Evolutionary conservation across 2,888 invertebrate species (phyloP).

Genomic region (Drosophila sordidapex): DNA sequence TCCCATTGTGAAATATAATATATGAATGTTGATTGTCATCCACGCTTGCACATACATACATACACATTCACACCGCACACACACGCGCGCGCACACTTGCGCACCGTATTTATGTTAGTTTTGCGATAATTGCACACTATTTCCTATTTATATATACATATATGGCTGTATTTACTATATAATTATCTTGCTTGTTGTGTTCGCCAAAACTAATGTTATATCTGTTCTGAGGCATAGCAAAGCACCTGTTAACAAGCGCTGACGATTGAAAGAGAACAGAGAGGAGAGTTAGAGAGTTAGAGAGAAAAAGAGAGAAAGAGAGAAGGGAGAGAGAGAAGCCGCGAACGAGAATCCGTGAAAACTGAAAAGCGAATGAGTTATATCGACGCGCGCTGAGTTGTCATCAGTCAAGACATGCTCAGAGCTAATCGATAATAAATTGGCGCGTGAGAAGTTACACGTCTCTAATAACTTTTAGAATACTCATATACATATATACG

Average conservation of each 20-base stretch:
- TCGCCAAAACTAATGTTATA: conserved; percentile 18
- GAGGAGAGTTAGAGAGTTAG: background rate
- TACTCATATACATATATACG: background rate
- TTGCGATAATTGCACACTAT: conserved; percentile 42
- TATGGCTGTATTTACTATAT: background rate
- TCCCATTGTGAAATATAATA: conserved; percentile 48
- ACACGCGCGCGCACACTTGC: background rate
- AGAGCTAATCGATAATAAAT: background rate
- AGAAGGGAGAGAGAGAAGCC: background rate
- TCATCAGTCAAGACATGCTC: conserved; percentile 29
- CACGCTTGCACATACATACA: background rate
- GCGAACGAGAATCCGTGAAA: background rate
- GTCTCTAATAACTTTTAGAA: background rate
- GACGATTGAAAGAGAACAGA: conserved; percentile 4
- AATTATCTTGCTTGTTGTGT: conserved; percentile 26
- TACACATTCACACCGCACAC: background rate
- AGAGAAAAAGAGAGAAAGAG: background rate
- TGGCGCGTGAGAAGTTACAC: background rate
- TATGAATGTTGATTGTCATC: conserved; percentile 10
- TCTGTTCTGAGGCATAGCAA: conserved; percentile 18
- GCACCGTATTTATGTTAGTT: conserved; percentile 27
- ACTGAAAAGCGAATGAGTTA: background rate
- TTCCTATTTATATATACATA: conserved; percentile 16
- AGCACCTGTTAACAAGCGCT: conserved; percentile 40
- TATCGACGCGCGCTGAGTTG: conserved; percentile 8